Evolutionary conservation across 2,797 vertebrate species (phyloP).

Genomic region (Basileuterus tristriatus): DNA sequence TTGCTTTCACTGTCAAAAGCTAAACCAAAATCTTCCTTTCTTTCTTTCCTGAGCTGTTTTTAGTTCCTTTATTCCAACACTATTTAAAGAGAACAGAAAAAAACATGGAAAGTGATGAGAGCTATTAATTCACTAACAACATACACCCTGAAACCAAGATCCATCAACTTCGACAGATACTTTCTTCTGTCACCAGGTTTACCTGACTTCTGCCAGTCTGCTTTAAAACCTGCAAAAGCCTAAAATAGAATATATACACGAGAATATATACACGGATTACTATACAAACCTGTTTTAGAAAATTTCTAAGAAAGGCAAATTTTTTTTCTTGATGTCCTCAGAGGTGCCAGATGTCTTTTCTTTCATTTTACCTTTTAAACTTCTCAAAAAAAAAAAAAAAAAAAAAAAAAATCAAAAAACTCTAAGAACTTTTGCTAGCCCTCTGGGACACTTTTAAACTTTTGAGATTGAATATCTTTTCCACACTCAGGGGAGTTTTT

Average conservation of each 20-base stretch:
- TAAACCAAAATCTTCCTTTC: neutral
- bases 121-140: neutral
- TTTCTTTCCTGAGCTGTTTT: neutral
- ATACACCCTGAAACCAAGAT: neutral
- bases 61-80: neutral
- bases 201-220: neutral
- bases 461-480: neutral
- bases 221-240: neutral
- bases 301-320: rapidly evolving
- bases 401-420: no score
- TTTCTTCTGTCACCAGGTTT: neutral
- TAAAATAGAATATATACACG: neutral
- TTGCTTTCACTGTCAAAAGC: neutral
- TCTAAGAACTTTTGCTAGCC: neutral
- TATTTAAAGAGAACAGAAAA: neutral
- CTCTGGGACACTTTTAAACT: neutral
- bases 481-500: neutral
- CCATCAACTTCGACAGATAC: neutral
- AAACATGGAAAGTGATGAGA: neutral
- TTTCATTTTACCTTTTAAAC: neutral
- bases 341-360: rapidly evolving
- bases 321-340: neutral
- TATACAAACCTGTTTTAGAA: neutral
- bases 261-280: neutral
- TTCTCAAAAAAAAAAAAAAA: no score